phyloP scores from a whole-genome alignment of 2,797 vertebrate species.

The Hydrocynus forskahlii region DNA sequence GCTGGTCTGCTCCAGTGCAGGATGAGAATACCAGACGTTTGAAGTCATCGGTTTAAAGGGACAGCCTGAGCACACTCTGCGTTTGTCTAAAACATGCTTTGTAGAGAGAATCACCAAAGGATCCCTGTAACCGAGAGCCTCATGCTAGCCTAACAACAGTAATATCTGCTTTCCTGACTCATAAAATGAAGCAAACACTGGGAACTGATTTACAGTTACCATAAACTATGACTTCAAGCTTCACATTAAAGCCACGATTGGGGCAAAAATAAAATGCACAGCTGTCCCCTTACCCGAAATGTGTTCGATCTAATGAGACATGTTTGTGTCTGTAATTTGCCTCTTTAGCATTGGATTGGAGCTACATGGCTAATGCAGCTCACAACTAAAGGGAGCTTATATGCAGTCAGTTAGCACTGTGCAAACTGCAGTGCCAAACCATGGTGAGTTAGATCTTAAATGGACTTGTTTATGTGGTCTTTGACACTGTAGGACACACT shows the following conservation, averaged over 20 bases:
- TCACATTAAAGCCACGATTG: not conserved
- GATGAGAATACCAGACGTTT: conserved; percentile 53
- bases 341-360: not conserved
- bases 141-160: not conserved
- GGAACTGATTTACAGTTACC: not conserved
- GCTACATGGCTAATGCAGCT: not conserved
- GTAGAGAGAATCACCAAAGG: conserved; percentile 17
- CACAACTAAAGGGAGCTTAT: not conserved
- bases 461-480: too few relatives aligned
- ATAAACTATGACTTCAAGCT: not conserved
- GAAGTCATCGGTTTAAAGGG: conserved; percentile 51
- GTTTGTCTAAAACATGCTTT: not conserved
- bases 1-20: conserved; percentile 41
- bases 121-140: not conserved
- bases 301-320: not conserved
- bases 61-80: conserved; percentile 7
- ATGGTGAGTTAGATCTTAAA: too few relatives aligned
- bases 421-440: too few relatives aligned
- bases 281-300: not conserved
- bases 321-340: not conserved
- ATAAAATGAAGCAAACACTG: not conserved
- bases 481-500: too few relatives aligned
- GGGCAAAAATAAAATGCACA: not conserved
- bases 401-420: not conserved
- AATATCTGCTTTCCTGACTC: not conserved